phyloP scores from a whole-genome alignment of 1,140 invertebrate species.

The Drosophila nigromelanica region DNA sequence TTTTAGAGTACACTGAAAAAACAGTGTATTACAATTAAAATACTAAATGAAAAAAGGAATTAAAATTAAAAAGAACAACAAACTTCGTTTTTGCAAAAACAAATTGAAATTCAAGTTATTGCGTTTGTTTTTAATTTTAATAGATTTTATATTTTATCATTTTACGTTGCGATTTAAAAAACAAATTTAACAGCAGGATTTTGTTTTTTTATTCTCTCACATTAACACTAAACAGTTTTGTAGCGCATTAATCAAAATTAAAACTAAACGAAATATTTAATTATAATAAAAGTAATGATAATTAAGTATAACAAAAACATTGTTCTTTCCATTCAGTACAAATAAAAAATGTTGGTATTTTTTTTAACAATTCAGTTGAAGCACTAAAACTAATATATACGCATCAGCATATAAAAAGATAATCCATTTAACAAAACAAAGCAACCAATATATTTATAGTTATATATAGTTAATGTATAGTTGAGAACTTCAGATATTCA shows the following conservation, averaged over 20 bases:
- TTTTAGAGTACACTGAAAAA: conserved; percentile 49
- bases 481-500: conserved; percentile 63
- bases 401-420: conserved; percentile 45
- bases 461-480: conserved; percentile 16
- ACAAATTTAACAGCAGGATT: neutral
- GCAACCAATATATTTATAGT: conserved; percentile 38
- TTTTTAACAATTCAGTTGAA: conserved; percentile 43
- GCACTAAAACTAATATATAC: conserved; percentile 63
- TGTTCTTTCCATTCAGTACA: conserved; percentile 70
- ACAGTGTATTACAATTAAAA: conserved; percentile 29
- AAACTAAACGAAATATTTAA: conserved; percentile 47
- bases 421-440: conserved; percentile 78
- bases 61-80: conserved; percentile 31
- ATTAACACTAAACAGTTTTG: conserved; percentile 24
- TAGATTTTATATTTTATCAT: neutral
- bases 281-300: conserved; percentile 41
- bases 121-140: conserved; percentile 29
- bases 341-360: conserved; percentile 60
- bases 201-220: conserved; percentile 23
- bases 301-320: conserved; percentile 63
- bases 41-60: conserved; percentile 37
- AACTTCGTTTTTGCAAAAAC: neutral
- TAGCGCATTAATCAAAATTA: conserved; percentile 38
- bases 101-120: conserved; percentile 19
- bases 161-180: neutral